Evolutionary conservation across 2,113 vertebrate genomes (phyloP).

Genomic region (Grus americana): DNA sequence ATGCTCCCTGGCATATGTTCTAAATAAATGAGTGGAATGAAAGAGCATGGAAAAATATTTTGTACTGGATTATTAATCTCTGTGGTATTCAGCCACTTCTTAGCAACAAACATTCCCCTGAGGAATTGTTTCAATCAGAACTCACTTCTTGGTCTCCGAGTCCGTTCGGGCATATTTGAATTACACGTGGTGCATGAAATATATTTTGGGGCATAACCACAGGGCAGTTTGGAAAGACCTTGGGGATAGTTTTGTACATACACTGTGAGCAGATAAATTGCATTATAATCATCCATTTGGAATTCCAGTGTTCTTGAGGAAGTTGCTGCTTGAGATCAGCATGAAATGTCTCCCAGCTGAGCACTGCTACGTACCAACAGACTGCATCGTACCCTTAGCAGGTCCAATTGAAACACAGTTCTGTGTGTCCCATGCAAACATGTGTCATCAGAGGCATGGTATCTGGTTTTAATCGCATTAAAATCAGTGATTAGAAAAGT

Average conservation of each 20-base stretch:
- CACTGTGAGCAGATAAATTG: slow-evolving; percentile 31
- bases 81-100: slow-evolving; percentile 25
- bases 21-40: slow-evolving; percentile 27
- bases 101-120: slow-evolving; percentile 28
- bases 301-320: slow-evolving; percentile 26
- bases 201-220: slow-evolving; percentile 31
- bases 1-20: slow-evolving; percentile 42
- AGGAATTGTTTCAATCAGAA: slow-evolving; percentile 45
- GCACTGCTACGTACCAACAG: background rate
- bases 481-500: background rate
- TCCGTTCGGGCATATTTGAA: slow-evolving; percentile 14
- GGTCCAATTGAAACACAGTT: background rate
- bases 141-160: background rate
- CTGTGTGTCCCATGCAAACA: background rate
- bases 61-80: slow-evolving; percentile 52
- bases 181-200: slow-evolving; percentile 23
- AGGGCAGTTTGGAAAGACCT: slow-evolving; percentile 17
- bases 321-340: background rate
- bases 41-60: slow-evolving; percentile 47
- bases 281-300: slow-evolving; percentile 40
- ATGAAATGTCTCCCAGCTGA: background rate
- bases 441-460: background rate
- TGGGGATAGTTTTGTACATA: slow-evolving; percentile 26
- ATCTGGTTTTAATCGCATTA: background rate
- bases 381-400: background rate